Evolutionary conservation across 1,140 invertebrate species (phyloP).

Genomic region (Dreissena rostriformis): DNA sequence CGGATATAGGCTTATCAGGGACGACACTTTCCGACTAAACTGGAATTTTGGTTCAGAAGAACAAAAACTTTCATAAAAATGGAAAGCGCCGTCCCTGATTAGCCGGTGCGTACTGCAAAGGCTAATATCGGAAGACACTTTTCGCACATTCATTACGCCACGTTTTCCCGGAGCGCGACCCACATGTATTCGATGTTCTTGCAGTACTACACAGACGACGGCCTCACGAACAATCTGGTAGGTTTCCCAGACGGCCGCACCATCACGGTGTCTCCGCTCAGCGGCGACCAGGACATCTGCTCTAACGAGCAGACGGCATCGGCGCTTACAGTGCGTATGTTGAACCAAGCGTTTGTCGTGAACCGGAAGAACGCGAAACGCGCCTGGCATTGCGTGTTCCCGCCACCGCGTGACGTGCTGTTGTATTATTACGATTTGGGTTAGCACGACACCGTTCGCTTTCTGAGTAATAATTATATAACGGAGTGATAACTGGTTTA

Average conservation of each 20-base stretch:
- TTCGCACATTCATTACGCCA: too few relatives aligned
- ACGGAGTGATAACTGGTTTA: too few relatives aligned
- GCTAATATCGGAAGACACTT: too few relatives aligned
- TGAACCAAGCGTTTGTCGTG: slow-evolving; percentile 76
- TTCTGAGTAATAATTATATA: slow-evolving; percentile 67
- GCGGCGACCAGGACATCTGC: slow-evolving; percentile 75
- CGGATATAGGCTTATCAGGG: too few relatives aligned
- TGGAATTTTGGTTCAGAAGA: too few relatives aligned
- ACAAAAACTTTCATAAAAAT: too few relatives aligned
- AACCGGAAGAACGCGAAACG: slow-evolving; percentile 78
- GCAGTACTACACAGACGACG: slow-evolving; percentile 81
- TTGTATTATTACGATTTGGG: slow-evolving; percentile 79
- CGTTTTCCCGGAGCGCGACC: too few relatives aligned
- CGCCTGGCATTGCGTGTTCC: slow-evolving; percentile 80
- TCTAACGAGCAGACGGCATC: slow-evolving; percentile 68
- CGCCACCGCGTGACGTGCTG: slow-evolving; percentile 74
- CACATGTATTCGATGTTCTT: too few relatives aligned
- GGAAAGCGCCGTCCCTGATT: too few relatives aligned
- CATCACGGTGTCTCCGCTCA: slow-evolving; percentile 80
- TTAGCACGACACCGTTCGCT: slow-evolving; percentile 78
- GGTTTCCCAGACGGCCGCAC: slow-evolving; percentile 78
- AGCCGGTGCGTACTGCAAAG: too few relatives aligned
- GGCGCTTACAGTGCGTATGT: slow-evolving; percentile 59
- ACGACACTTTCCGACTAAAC: too few relatives aligned
- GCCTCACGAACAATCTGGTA: slow-evolving; percentile 80